These are phyloP conservation scores for Cotesia glomerata DNA, from an alignment of 1,140 invertebrate genomes.

Conservation along the genomic window DNA sequence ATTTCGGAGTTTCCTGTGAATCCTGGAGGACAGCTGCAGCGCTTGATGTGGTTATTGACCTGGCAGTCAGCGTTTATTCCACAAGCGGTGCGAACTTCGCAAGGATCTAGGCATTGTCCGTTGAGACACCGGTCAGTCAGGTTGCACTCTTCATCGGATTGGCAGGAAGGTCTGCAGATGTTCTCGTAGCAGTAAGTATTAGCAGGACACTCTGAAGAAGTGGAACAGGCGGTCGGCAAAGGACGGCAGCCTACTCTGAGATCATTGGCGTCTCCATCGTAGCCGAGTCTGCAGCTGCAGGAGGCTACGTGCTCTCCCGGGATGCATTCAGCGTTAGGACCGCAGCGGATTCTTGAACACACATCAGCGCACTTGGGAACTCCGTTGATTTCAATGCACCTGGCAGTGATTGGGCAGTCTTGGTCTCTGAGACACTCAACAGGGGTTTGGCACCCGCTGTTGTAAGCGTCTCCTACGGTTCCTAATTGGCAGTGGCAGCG, in stretches of 20 bases:
- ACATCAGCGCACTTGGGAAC: conserved; percentile 81
- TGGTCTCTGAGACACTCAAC: conserved; percentile 78
- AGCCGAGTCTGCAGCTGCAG: conserved; percentile 80
- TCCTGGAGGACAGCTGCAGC: conserved; percentile 81
- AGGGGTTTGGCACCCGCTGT: conserved; percentile 77
- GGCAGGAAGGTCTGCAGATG: conserved; percentile 80
- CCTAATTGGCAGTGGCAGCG: conserved; percentile 80
- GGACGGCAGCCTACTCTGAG: conserved; percentile 76
- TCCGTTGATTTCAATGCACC: conserved; percentile 73
- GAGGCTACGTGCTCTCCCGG: conserved; percentile 73
- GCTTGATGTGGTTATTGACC: conserved; percentile 76
- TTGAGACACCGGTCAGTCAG: conserved; percentile 79
- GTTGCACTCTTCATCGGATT: conserved; percentile 80
- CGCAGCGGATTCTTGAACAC: conserved; percentile 78
- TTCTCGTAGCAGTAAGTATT: conserved; percentile 84
- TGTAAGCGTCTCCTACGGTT: conserved; percentile 82
- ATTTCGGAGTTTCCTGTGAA: conserved; percentile 86
- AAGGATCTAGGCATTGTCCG: conserved; percentile 86
- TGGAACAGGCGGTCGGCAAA: conserved; percentile 73
- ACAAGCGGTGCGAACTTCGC: conserved; percentile 76
- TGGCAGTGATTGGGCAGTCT: conserved; percentile 79
- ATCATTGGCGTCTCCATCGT: conserved; percentile 76
- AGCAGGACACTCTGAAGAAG: conserved; percentile 74
- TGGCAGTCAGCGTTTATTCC: conserved; percentile 88
- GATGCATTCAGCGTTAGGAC: conserved; percentile 82